Base-by-base conservation (phyloP, 1,140 invertebrate species). In the Spodoptera litura region DNA sequence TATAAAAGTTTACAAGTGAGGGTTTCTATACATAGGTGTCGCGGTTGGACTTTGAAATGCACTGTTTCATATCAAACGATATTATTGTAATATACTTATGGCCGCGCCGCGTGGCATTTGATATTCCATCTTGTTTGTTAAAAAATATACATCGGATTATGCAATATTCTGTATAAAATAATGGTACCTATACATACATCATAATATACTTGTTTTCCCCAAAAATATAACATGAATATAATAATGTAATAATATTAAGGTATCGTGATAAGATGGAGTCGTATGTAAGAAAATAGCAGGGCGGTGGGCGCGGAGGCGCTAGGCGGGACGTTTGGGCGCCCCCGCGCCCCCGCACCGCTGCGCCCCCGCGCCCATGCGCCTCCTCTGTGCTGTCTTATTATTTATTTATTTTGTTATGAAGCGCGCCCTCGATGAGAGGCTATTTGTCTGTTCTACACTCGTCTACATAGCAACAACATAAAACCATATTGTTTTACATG, bases 1-100 rank as follows among this genome's bases (percentile, higher is more conserved):
- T 92, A 93, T 87, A 94, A 94, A 92, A 88, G 89, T 93, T 93
- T 94, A 94, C 93, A 93, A 88, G 88, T 91, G 87, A 93, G 59
- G 73, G 73, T 75, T 72, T 64, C 73, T 75, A 75, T 62, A 75
- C 56, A 55, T 86, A 88, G 88, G 87, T 89, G 90, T 87, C 89
- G 91, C 85, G 89, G 88, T 88, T 86, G 81, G 85, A 83, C 79
- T 83, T 81, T 83, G 77, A 81, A 87, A 83, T 85, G 82, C 82
- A 84, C 82, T 83, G 84, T 87, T 85, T 87, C 86, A 87, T 87
- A 87, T 87, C 86, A 91, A 83, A 88, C 85, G 88, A 91, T 90
- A 89, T 89, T 90, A 89, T 87, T 87, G 86, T 89, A 90, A 83
- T 90, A 84, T 91, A 87, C 38, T 88, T 85, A 79, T 80, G 81